Evolutionary conservation across 2,797 vertebrate genomes (phyloP).

Genomic region (Eulemur rubriventer): DNA sequence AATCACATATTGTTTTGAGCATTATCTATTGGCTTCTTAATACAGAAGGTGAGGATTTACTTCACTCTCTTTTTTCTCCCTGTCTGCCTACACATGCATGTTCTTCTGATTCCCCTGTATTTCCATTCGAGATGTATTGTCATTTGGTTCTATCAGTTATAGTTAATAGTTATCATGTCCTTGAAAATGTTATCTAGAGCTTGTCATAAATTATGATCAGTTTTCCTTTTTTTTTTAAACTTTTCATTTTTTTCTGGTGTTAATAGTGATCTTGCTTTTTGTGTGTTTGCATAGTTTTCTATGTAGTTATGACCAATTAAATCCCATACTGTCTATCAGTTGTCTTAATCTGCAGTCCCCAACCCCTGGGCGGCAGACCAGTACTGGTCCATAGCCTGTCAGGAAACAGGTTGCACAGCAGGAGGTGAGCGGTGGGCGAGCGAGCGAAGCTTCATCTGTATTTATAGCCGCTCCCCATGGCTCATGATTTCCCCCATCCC

Average conservation of each 20-base stretch:
- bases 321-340: neutral
- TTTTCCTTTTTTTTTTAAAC: neutral
- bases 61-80: neutral
- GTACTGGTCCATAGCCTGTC: no score
- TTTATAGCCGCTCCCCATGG: no score
- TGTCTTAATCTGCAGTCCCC: neutral
- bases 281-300: neutral
- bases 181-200: neutral
- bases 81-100: accelerated
- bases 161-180: neutral
- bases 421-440: no score
- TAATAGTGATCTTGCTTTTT: neutral
- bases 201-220: neutral
- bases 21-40: neutral
- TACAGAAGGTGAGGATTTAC: neutral
- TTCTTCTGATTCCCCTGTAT: neutral
- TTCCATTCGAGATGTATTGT: neutral
- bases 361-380: no score
- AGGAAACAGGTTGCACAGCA: no score
- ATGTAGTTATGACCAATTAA: neutral
- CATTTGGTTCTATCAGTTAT: neutral
- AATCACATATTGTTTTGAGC: neutral
- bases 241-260: neutral
- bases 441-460: no score
- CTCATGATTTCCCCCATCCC: no score